phyloP scores from a whole-genome alignment of 2,113 vertebrate species.

The Phyllopteryx taeniolatus region DNA sequence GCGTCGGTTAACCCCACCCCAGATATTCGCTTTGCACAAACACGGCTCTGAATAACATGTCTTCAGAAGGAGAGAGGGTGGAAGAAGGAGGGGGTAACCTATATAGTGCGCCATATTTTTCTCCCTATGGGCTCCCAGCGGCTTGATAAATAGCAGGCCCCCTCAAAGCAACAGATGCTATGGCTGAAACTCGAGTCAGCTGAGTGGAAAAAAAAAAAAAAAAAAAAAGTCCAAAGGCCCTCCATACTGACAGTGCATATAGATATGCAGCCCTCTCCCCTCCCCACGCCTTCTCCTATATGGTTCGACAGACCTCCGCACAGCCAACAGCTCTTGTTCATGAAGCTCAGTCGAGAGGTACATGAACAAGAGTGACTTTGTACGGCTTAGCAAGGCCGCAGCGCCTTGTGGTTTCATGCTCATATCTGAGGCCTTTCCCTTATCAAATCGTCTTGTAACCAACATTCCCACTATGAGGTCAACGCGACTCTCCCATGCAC shows the following conservation, averaged over 20 bases:
- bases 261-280: conserved; percentile 20
- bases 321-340: background rate
- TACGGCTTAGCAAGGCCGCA: conserved; percentile 8
- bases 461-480: conserved; percentile 18
- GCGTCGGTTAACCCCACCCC: background rate
- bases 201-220: conserved; percentile 23
- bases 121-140: conserved; percentile 53
- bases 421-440: conserved; percentile 25
- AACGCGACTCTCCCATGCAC: conserved; percentile 16
- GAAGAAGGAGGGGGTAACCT: conserved; percentile 42
- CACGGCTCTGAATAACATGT: conserved; percentile 46
- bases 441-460: conserved; percentile 11
- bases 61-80: conserved; percentile 24
- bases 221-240: conserved; percentile 30
- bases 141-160: conserved; percentile 69
- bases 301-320: conserved; percentile 16
- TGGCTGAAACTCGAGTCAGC: conserved; percentile 57
- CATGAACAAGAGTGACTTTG: conserved; percentile 7
- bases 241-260: conserved; percentile 47
- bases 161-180: conserved; percentile 70
- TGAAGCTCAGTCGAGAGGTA: conserved; percentile 18
- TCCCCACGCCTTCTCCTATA: conserved; percentile 9
- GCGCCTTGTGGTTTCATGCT: conserved; percentile 5
- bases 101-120: conserved; percentile 57
- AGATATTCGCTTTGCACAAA: conserved; percentile 31